Base-by-base conservation (phyloP, 1,140 invertebrate genomes). In the Hydropsyche tenuis region DNA sequence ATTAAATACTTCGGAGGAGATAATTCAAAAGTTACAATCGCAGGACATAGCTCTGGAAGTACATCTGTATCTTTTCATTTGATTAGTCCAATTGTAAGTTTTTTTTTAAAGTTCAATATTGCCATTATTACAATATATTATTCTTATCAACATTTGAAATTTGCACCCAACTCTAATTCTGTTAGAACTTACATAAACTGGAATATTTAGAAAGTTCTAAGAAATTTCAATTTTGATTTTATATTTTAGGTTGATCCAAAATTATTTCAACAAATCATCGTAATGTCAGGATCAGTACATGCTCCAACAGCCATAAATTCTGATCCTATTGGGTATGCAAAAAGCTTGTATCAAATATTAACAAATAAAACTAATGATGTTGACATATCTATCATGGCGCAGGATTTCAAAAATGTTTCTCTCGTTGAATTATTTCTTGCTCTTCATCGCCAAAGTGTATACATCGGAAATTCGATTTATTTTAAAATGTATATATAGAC, bases 1-100 rank as follows among this genome's bases (percentile, higher is more conserved):
- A 79, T 79, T 43, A 22, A 68, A 30, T 9, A 71, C 48, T 79
- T 79, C 56, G 77, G 76, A 25, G 78, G 78, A 16, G 73, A 79
- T 72, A 69, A 70, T 18, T 43, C 72, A 1, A 62, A 65, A 46
- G 77, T 79, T 1, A 79, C 78, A 16, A 70, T 79, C n/a, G 60
- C 64, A 22, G 78, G 78, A 43, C 69, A 72, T 63, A 76, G 73
- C 73, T 69, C 78, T 20, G 78, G 78, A 22, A 72, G 22, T 18
- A 48, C 16, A 12, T 79, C 78, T 6, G 74, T 81, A 0, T 80
- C 80, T 25, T 30, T 78, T 1, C 65, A 82, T n/a, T 46, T 82
- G 2, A 18, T 82, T 1, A 83, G 81, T 76, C 82, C 82, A 37
- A 73, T 68, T 20, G 78, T 77, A 18, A 14, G 23, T 30, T 16